These are phyloP conservation scores for Sylvietta virens DNA, from an alignment of 2,113 vertebrate genomes.

Conservation along the genomic window DNA sequence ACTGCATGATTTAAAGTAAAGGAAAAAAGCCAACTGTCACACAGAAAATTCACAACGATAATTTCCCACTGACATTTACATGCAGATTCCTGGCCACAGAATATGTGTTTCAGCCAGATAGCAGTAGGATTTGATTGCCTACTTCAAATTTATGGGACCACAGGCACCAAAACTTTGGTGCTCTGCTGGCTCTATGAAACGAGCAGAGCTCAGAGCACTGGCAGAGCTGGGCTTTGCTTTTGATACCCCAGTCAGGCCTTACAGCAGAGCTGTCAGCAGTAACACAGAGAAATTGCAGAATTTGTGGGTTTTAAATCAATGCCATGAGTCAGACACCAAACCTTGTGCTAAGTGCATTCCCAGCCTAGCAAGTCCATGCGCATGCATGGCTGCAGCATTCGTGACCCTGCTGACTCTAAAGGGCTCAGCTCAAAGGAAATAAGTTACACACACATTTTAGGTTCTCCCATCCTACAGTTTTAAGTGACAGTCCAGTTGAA, in stretches of 20 bases:
- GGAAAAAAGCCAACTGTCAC: not conserved
- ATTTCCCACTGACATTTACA: not conserved
- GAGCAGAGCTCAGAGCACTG: not conserved
- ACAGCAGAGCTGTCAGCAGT: not conserved
- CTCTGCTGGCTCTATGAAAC: accelerated
- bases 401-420: not conserved
- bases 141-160: not conserved
- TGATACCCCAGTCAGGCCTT: not conserved
- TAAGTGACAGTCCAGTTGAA: not conserved
- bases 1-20: not conserved
- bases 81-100: not conserved
- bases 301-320: not conserved
- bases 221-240: not conserved
- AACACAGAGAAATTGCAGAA: not conserved
- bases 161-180: not conserved
- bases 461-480: not conserved
- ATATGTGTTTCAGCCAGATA: not conserved
- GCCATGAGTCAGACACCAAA: not conserved
- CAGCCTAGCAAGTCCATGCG: not conserved
- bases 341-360: not conserved
- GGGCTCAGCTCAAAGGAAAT: not conserved
- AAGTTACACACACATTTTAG: not conserved
- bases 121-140: not conserved
- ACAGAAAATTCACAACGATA: not conserved
- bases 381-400: accelerated